Percentiles rank a stretch among this genome's conserved stretches.
Conservation (phyloP, 2,797 vertebrate genomes). For the Pterois miles region DNA sequence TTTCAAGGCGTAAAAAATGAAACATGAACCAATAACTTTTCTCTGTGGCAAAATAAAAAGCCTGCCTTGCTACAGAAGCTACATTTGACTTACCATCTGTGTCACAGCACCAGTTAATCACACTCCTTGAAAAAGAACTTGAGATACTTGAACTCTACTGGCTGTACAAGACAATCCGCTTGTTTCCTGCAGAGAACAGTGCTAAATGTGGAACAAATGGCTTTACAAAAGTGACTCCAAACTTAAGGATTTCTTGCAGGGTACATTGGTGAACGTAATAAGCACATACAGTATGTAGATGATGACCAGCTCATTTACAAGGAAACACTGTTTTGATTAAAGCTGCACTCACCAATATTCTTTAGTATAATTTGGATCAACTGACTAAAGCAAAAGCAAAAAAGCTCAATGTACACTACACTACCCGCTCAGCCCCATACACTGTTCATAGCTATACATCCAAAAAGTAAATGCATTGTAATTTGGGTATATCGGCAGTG, state of each 20-base stretch:
- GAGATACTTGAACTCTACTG: slow-evolving; percentile 4
- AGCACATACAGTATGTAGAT: neutral
- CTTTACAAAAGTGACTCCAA: neutral
- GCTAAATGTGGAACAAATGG: neutral
- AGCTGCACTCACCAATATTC: neutral
- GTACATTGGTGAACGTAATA: neutral
- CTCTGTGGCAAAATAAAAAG: neutral
- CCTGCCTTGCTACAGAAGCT: neutral
- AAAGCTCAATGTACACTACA: neutral
- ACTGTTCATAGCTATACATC: no score
- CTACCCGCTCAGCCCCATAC: neutral
- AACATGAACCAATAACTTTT: neutral
- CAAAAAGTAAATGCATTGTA: no score
- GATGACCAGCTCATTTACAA: neutral
- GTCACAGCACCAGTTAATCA: slow-evolving; percentile 27
- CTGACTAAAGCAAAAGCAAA: neutral
- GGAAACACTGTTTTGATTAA: neutral
- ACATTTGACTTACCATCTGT: slow-evolving; percentile 25
- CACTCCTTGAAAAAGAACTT: slow-evolving; percentile 11
- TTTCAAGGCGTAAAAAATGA: neutral
- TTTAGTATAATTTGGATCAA: neutral
- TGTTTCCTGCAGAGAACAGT: neutral
- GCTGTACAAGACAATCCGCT: neutral
- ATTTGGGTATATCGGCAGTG: no score
- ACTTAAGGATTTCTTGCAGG: neutral